phyloP scores from a whole-genome alignment of 2,888 invertebrate species.

The Xanthorhoe spadicearia region DNA sequence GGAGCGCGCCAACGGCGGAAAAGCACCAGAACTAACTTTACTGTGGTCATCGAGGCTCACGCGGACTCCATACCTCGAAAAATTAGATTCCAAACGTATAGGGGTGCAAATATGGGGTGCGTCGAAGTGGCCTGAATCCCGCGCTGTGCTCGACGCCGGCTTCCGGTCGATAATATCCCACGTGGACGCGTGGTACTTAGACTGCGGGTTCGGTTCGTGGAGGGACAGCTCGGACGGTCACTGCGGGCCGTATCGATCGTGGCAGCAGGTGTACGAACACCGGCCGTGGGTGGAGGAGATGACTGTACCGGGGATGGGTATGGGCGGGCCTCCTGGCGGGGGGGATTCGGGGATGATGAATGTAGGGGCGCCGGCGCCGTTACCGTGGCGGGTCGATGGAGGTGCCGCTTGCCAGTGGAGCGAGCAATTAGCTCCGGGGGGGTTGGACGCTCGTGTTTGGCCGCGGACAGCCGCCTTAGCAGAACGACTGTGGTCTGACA shows the following conservation, averaged over 20 bases:
- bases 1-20: slow-evolving; percentile 86
- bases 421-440: slow-evolving; percentile 90
- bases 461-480: slow-evolving; percentile 92
- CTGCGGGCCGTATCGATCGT: slow-evolving; percentile 94
- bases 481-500: slow-evolving; percentile 91
- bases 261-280: slow-evolving; percentile 95
- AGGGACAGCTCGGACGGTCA: slow-evolving; percentile 92
- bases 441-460: slow-evolving; percentile 92
- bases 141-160: slow-evolving; percentile 90
- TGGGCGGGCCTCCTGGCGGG: slow-evolving; percentile 52
- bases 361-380: slow-evolving; percentile 79
- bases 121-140: slow-evolving; percentile 92
- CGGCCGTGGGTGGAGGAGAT: slow-evolving; percentile 87
- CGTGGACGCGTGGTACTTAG: slow-evolving; percentile 95
- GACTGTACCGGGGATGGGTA: slow-evolving; percentile 67
- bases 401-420: slow-evolving; percentile 94
- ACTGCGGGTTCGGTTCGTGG: slow-evolving; percentile 95
- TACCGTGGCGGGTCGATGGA: slow-evolving; percentile 86
- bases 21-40: slow-evolving; percentile 84
- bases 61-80: slow-evolving; percentile 87
- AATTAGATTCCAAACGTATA: slow-evolving; percentile 82
- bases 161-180: slow-evolving; percentile 92
- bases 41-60: slow-evolving; percentile 92
- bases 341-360: slow-evolving; percentile 86
- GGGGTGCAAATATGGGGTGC: slow-evolving; percentile 93